Base-by-base conservation (phyloP, 1,140 invertebrate species). In the Eriocheir sinensis region DNA sequence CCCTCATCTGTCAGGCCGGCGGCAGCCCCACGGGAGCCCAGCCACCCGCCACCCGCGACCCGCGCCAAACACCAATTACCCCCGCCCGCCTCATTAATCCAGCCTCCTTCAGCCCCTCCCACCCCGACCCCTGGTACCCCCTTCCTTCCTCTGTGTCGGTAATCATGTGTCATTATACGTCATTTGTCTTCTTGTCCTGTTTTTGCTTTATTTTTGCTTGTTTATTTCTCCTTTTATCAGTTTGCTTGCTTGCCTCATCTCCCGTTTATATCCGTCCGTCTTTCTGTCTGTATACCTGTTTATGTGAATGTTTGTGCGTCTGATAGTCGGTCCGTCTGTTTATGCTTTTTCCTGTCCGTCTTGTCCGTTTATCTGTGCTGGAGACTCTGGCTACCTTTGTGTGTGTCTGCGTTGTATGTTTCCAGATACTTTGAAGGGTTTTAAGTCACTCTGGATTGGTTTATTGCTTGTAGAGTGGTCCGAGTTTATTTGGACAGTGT, bases 21-120 rank as follows among this genome's bases (percentile, higher is more conserved):
- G 60, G 60, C 60, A 21, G 21, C 60, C 27, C 60, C 21, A 72
- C 60, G 21, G 60, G 60, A 72, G 60, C 27, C 60, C 60, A 12
- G 60, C 60, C 60, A 72, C 60, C 60, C 60, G 60, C 60, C 60
- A 72, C 60, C 60, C 60, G 60, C 60, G 60, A 72, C 60, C 60
- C 4, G 60, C 60, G 60, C 60, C 60, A 72, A n/a, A 72, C 60
- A 72, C 60, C 60, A 72, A 72, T 72, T 72, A 72, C 60, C 60
- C 60, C 21, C 27, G 60, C 21, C 60, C 60, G 27, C 21, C 60
- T 72, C 60, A 72, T 72, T 72, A 72, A 72, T 72, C 60, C 60
- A 72, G 60, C 60, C 60, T 72, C 60, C 60, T 72, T 72, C 60
- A 72, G 17, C 60, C 27, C 60, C 60, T 72, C 60, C 60, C 60